Evolutionary conservation across 2,113 vertebrate genomes (phyloP), one percentile per base, ranked within the genome.

Genomic region (Bambusicola thoracicus): DNA sequence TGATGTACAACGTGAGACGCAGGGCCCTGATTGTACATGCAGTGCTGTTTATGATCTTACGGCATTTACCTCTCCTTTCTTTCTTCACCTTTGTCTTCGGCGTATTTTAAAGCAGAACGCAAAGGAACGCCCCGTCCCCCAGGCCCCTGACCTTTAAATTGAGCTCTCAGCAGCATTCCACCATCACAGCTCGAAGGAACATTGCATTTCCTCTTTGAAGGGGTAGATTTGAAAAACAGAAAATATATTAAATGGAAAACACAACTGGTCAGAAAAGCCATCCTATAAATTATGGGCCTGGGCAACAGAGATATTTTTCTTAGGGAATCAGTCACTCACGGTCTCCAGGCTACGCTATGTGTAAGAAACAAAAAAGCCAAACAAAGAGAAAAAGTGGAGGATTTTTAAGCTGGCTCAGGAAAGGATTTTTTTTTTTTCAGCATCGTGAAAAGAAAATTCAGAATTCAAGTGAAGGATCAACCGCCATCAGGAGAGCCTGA

Each of bases 301-400:
- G 91, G 82, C 95, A 96, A 89, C 53, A 91, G 90, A 96, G 34
- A 67, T 93, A 80, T 97, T 97, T 97, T 97, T 97, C 96, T 97
- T 95, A 96, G 85, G 96, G 97, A 97, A 96, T 97, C 97, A 95
- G 93, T 86, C 89, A 77, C 87, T 93, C 13, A 0, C 70, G 17
- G 82, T 97, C 96, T 97, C 96, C 92, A 81, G 94, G 94, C 88
- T 96, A 97, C 95, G 91, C n/a, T 53, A 90, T 66, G 95, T 93
- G 70, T 90, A 84, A 97, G 96, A 95, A 97, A 97, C 96, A 97
- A 97, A 97, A 95, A 94, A 70, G 13, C n/a, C 58, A 94, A 96
- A 96, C 82, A 94, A 96, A 95, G 95, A 90, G 92, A 85, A 95
- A 92, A 95, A 85, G 51, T 38, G 63, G 43, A 96, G 40, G 30